Conservation (phyloP, 1,140 invertebrate genomes). For the Thrips palmi region DNA sequence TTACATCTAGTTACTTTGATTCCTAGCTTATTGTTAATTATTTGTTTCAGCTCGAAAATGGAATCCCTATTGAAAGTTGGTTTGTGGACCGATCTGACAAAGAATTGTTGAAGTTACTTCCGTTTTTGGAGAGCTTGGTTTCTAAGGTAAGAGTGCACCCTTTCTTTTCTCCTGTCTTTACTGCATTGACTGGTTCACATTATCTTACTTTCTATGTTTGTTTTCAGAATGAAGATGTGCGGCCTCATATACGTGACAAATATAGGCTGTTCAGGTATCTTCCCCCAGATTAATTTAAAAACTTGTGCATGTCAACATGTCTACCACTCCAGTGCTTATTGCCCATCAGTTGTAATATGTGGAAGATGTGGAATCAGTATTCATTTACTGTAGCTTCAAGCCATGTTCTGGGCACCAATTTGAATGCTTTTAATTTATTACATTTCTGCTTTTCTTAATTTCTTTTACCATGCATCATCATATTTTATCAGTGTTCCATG, state of each 20-base stretch:
- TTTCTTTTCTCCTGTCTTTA: background rate
- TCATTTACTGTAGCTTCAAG: too few species aligned
- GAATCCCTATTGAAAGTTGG: conserved; percentile 96
- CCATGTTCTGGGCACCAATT: too few species aligned
- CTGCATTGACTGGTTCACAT: background rate
- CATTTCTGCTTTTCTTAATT: too few species aligned
- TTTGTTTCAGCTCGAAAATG: conserved; percentile 73
- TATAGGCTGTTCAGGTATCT: conserved; percentile 77
- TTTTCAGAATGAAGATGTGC: conserved; percentile 73
- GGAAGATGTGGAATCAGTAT: too few species aligned
- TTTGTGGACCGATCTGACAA: conserved; percentile 80
- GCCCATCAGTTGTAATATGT: too few species aligned
- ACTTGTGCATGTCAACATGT: too few species aligned
- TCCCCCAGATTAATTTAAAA: conserved; percentile 73
- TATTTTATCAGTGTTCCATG: too few species aligned
- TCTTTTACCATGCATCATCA: too few species aligned
- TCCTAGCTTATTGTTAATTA: conserved; percentile 10
- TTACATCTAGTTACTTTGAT: conserved; percentile 2
- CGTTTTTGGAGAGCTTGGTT: conserved; percentile 79
- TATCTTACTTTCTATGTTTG: conserved; percentile 17
- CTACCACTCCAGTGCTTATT: too few species aligned
- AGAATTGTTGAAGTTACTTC: conserved; percentile 81
- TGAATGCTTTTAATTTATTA: too few species aligned
- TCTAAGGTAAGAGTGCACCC: conserved; percentile 35
- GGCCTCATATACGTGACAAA: conserved; percentile 74